Evolutionary conservation across 2,888 invertebrate genomes (phyloP).

Genomic region (Zonitis immaculata): DNA sequence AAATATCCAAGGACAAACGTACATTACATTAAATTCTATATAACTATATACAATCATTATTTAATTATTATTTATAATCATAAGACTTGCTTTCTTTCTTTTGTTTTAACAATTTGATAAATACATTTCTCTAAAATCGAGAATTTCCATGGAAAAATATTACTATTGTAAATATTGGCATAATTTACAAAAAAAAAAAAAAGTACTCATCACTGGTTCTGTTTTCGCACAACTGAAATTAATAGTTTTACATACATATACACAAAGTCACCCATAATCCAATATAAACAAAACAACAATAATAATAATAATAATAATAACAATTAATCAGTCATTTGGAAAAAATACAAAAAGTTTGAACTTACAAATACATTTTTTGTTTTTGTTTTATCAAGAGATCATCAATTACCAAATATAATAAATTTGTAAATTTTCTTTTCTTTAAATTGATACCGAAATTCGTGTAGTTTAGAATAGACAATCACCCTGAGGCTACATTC

Average conservation of each 20-base stretch:
- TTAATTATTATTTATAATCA: background rate
- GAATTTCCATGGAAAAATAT: background rate
- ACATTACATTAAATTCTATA: too few relatives aligned
- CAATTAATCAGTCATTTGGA: conserved; percentile 3
- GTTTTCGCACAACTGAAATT: too few relatives aligned
- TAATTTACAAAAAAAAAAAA: background rate
- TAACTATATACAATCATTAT: background rate
- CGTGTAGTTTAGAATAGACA: background rate
- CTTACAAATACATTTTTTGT: conserved; percentile 20
- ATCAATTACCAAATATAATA: conserved; percentile 12
- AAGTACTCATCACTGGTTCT: background rate
- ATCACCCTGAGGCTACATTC: conserved; percentile 10
- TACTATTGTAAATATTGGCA: background rate
- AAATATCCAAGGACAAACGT: background rate
- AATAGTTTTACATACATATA: background rate
- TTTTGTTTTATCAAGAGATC: conserved; percentile 24
- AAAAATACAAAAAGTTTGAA: conserved; percentile 9
- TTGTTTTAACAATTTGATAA: conserved; percentile 1
- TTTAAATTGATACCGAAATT: conserved; percentile 1
- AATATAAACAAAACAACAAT: background rate
- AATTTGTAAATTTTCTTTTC: background rate
- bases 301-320: too few relatives aligned
- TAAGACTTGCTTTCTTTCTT: background rate
- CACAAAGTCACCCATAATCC: background rate
- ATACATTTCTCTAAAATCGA: background rate